Base-by-base conservation (phyloP, 2,113 vertebrate genomes). In the Callospermophilus lateralis region DNA sequence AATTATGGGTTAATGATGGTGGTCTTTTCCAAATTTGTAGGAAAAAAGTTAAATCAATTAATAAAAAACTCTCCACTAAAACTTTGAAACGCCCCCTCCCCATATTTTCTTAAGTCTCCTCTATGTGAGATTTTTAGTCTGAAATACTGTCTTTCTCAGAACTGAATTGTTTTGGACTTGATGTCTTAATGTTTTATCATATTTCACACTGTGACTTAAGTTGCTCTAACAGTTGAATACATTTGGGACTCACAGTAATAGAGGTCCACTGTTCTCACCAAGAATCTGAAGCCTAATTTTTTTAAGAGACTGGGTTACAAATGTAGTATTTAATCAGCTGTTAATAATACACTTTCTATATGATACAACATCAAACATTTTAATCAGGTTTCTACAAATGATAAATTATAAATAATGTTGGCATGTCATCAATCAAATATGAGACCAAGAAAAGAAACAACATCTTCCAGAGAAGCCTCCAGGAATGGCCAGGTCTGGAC, bases 21-120 rank as follows among this genome's bases (percentile, higher is more conserved):
- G 4, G 19, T 72, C 28, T 95, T 74, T 84, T 77, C 28, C 15
- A 92, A 84, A 80, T 67, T 30, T 84, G 28, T 30, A 30, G 53
- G 12, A 12, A 88, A 78, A 95, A 81, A n/a, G 6, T 37, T 79
- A 22, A 96, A 61, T 48, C 26, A 39, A 61, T 74, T 26, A 61
- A 45, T 76, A 67, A 15, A 86, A 92, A 79, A 89, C 19, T 93
- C n/a, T 95, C 42, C 65, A 90, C 53, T 55, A 61, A 92, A 93
- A 93, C n/a, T 30, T 76, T 90, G 76, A 68, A 24, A 26, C 4
- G 58, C 13, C 20, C 13, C 1, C 13, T 55, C 20, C 55, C 2
- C 9, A 0, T 68, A 51, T 81, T 96, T 95, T 81, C 48, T 51
- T 45, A 65, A 84, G 26, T 4, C 37, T 91, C 55, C 63, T 89